These are phyloP conservation scores for Leptinotarsa undecemlineata DNA, from an alignment of 1,140 invertebrate genomes.

Conservation along the genomic window DNA sequence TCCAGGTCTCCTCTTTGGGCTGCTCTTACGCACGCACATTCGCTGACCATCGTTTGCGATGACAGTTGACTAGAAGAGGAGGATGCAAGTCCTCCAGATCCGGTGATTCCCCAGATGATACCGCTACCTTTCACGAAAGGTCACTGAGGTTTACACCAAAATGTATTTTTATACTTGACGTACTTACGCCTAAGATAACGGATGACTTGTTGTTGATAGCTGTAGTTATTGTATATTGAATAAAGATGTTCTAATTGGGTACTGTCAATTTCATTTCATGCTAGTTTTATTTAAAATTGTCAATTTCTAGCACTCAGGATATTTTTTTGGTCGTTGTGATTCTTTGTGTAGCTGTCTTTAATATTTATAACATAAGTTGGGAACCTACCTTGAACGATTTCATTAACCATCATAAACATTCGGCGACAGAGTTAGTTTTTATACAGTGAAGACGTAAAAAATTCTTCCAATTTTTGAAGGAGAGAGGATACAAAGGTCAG, in stretches of 20 bases:
- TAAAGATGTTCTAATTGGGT: conserved; percentile 3
- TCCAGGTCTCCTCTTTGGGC: conserved; percentile 67
- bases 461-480: no score
- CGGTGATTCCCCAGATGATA: conserved; percentile 50
- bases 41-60: conserved; percentile 54
- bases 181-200: neutral
- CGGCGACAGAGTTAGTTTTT: no score
- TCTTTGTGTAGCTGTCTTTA: no score
- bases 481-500: no score
- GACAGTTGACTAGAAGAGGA: conserved; percentile 51
- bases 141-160: conserved; percentile 31
- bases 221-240: neutral
- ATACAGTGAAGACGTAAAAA: no score
- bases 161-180: conserved; percentile 19
- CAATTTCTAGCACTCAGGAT: no score
- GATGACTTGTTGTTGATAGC: neutral
- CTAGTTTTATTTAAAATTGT: no score
- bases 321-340: no score
- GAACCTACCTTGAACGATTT: no score
- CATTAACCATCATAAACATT: no score
- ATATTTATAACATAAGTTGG: no score
- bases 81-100: conserved; percentile 42
- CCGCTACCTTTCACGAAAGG: conserved; percentile 49
- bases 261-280: neutral
- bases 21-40: conserved; percentile 65